Evolutionary conservation across 23 tunicate genomes (phyloP), one percentile per base, ranked within the genome.

Genomic region (Halocynthia roretzi): DNA sequence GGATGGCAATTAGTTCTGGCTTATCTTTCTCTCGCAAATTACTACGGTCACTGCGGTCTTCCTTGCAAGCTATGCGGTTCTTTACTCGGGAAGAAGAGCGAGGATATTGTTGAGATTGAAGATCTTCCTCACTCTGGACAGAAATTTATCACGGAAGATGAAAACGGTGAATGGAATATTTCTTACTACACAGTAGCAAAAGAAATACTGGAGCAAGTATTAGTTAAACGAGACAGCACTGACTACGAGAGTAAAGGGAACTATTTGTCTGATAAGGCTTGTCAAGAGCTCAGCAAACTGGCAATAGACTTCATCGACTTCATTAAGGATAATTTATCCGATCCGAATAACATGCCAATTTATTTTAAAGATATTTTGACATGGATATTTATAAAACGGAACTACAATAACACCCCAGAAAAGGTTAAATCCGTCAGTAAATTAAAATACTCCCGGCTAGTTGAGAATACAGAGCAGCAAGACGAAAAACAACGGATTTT

Each of bases 141-240:
- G 7, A 77, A 81, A 58, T 86, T 86, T 68, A 57, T 86, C 19
- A 22, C 49, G 51, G 81, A 81, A 68, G 49, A 65, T 7, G 55
- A 57, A 5, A 64, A 21, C 6, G 63, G 71, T 8, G 61, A 6
- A 40, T 86, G 92, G 92, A 86, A 75, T 20, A 86, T 86, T 7
- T 75, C 51, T 23, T 86, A 86, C 72, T 17, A 72, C 57, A 72
- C 56, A 0, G 92, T 86, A 21, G 92, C 92, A 5, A 81, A 76
- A 75, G 85, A 86, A 75, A 76, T 86, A 50, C 73, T 86, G 19
- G 85, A 86, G 7, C 84, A 80, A 54, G 61, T 84, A 0, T 71
- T 84, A 2, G 78, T 62, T 50, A 48, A 71, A 8, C 58, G 69
- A 23, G 7, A 19, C 5, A 12, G n/a, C 12, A 51, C 70, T 22